Base-by-base conservation (phyloP, 2,888 invertebrate species). In the Agonum fuliginosum region DNA sequence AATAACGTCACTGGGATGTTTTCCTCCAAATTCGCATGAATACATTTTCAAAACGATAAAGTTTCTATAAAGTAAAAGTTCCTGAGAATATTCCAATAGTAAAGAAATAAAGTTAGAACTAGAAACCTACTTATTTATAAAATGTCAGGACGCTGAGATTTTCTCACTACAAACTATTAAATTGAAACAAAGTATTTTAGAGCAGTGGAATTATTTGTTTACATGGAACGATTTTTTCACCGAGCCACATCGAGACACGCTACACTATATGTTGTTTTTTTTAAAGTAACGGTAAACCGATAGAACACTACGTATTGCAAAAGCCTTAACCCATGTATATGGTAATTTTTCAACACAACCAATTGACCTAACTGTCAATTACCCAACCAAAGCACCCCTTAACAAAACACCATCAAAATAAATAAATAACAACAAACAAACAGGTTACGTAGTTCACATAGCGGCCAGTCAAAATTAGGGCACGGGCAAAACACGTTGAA, bases 11-110 rank as follows among this genome's bases (percentile, higher is more conserved):
- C 58, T 14, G 20, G 51, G 48, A 12, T 46, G 27, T 30, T 3
- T 27, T 24, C 27, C 62, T 27, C 46, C 22, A 41, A 43, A 6
- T 69, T 41, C 46, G 69, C 24, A 70, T 43, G 43, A 0, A 46
- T 46, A 70, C 19, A 70, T 70, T 48, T 48, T 70, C 48, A 48
- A 24, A 41, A 67, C 67, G 41, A 70, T 70, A 46, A 46, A 71
- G 20, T 71, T 71, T 71, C 71, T 71, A 48, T 71, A 71, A 71
- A 71, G 71, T 71, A 71, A 71, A 71, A 48, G 71, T 71, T 27
- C 30, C 51, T 71, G 48, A 51, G 71, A 71, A 71, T 71, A 71
- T 71, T 67, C 67, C 67, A 67, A 43, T 67, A 67, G 41, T 43
- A 67, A 67, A 67, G 67, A 37, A 41, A 67, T 41, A 41, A 41